These are phyloP conservation scores for Muntiacus reevesi DNA, from an alignment of 2,113 vertebrate genomes.

Conservation along the genomic window DNA sequence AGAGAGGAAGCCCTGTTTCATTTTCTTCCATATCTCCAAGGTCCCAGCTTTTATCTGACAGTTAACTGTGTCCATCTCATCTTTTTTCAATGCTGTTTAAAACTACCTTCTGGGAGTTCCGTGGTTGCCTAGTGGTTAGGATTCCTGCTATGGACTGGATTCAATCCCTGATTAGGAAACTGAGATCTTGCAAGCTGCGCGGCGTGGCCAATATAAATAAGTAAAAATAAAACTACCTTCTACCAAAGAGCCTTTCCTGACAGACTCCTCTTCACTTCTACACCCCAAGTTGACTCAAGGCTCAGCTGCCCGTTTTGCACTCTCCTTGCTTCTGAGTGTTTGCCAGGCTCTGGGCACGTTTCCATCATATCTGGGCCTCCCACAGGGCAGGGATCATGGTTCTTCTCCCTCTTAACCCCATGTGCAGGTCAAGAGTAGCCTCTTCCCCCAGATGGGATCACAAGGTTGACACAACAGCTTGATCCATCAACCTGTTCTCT, in stretches of 20 bases:
- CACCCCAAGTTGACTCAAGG: not conserved
- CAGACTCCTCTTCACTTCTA: not conserved
- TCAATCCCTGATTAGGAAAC: not conserved
- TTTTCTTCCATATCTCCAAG: not conserved
- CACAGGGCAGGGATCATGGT: not conserved
- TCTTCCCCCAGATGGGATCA: not conserved
- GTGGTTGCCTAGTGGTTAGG: not conserved
- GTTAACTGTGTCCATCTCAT: not conserved
- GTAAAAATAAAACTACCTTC: not conserved
- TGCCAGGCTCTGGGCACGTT: not conserved
- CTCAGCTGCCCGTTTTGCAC: not conserved
- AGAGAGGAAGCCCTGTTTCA: not conserved
- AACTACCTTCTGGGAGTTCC: not conserved
- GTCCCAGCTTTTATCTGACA: not conserved
- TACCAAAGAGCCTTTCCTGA: not conserved
- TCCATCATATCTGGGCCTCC: not conserved
- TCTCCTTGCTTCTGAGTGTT: not conserved
- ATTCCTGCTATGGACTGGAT: not conserved
- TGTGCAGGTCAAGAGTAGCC: not conserved
- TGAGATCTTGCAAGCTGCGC: not conserved
- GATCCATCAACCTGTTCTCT: not conserved
- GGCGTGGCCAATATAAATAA: not conserved
- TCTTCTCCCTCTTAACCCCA: not conserved
- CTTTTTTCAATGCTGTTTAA: not conserved
- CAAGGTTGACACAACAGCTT: not conserved